Evolutionary conservation across 1,140 invertebrate genomes (phyloP).

Genomic region (Stenopsyche tienmushanensis): DNA sequence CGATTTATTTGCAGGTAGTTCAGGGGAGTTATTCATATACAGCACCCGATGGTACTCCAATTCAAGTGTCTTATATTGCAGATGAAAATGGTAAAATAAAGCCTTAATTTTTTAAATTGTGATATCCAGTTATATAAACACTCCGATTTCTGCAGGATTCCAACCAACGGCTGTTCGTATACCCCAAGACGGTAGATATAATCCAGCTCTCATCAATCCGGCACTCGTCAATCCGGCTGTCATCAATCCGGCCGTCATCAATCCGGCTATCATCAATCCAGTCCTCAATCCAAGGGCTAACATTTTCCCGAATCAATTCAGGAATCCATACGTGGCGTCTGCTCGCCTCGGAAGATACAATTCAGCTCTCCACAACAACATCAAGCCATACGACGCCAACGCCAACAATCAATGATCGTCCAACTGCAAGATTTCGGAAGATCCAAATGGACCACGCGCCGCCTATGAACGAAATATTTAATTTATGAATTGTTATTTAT

Average conservation of each 20-base stretch:
- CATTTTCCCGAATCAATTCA: constrained; percentile 36
- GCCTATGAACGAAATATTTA: too few relatives aligned
- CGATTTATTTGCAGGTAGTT: constrained; percentile 46
- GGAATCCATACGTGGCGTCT: constrained; percentile 41
- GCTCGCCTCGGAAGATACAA: constrained; percentile 27
- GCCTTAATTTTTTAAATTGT: constrained; percentile 5
- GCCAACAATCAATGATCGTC: not conserved
- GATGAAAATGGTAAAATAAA: constrained; percentile 51
- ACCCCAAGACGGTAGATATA: constrained; percentile 46
- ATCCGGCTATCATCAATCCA: constrained; percentile 12
- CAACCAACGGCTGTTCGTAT: constrained; percentile 50
- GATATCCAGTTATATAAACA: not conserved
- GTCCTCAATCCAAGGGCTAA: constrained; percentile 35
- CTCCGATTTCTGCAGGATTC: constrained; percentile 45
- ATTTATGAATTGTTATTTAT: too few relatives aligned
- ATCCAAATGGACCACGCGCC: not conserved
- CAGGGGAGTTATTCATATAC: constrained; percentile 76
- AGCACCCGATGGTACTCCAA: constrained; percentile 71
- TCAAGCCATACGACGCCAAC: not conserved
- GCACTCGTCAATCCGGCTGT: too few relatives aligned
- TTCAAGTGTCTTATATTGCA: constrained; percentile 66
- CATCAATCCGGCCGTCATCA: too few relatives aligned
- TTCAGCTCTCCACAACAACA: constrained; percentile 12
- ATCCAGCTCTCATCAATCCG: not conserved
- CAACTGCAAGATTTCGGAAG: not conserved